Conservation (phyloP, 1,140 invertebrate species). For the Drosophila teissieri region DNA sequence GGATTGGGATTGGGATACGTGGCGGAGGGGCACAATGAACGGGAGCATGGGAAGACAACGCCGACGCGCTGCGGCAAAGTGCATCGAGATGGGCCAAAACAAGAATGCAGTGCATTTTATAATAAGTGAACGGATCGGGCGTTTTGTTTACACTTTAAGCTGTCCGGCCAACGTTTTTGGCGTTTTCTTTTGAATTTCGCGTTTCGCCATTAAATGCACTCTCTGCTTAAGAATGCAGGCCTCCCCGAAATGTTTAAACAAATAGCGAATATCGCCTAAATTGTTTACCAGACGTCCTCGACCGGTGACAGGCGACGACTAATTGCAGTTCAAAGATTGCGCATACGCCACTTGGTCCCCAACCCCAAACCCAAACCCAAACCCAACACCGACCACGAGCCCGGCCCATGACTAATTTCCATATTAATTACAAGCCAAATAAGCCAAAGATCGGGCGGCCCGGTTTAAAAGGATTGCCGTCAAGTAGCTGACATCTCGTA, state of each 20-base stretch:
- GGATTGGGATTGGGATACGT: not conserved
- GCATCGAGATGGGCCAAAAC: constrained; percentile 74
- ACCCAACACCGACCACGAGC: not conserved
- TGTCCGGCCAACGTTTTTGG: constrained; percentile 39
- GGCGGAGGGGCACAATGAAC: constrained; percentile 1
- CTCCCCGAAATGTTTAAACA: constrained; percentile 69
- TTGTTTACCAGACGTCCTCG: constrained; percentile 42
- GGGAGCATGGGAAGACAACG: constrained; percentile 46
- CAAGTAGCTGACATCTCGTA: constrained; percentile 63
- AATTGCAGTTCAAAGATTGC: constrained; percentile 73
- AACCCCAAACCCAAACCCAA: too few relatives aligned
- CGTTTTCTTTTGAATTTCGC: constrained; percentile 50
- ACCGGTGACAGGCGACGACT: constrained; percentile 49
- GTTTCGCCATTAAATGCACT: constrained; percentile 76
- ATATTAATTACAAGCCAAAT: constrained; percentile 63
- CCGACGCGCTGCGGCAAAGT: constrained; percentile 66
- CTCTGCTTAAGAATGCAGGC: constrained; percentile 73
- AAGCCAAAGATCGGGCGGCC: constrained; percentile 52
- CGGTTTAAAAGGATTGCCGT: constrained; percentile 62
- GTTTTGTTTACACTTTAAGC: constrained; percentile 81
- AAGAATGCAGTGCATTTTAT: constrained; percentile 61
- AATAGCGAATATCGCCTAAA: constrained; percentile 50
- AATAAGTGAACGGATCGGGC: constrained; percentile 73
- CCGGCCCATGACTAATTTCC: constrained; percentile 47
- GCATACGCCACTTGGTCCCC: constrained; percentile 66